Percentiles rank a stretch among this genome's conserved stretches.
These are phyloP conservation scores for Agrochola lota DNA, from an alignment of 2,888 invertebrate species.

Conservation along the genomic window DNA sequence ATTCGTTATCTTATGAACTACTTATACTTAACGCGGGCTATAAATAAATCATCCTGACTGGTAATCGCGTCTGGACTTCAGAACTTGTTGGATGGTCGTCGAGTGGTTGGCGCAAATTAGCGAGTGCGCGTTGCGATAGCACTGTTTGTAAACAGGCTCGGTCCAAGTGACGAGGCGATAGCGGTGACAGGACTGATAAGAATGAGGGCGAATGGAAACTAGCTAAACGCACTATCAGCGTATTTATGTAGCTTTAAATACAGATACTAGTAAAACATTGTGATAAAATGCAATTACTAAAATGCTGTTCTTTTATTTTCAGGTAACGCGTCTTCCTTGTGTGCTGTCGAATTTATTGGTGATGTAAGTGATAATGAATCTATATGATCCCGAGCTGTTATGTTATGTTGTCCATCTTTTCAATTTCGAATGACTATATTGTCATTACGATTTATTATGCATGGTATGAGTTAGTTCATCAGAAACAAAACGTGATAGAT, in stretches of 20 bases:
- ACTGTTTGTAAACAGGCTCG: constrained; percentile 81
- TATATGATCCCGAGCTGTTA: neutral
- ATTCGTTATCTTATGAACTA: constrained; percentile 64
- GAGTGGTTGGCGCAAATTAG: constrained; percentile 86
- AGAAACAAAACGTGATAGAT: neutral
- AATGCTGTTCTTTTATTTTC: constrained; percentile 37
- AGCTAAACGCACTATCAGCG: constrained; percentile 48
- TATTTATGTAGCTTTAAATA: constrained; percentile 48
- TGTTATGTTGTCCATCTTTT: neutral
- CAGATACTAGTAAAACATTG: constrained; percentile 38
- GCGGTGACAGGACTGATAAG: constrained; percentile 48
- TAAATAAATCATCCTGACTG: constrained; percentile 86
- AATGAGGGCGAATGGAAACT: constrained; percentile 41
- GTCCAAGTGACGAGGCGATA: constrained; percentile 69
- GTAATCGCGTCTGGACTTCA: constrained; percentile 85
- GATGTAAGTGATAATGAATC: constrained; percentile 14
- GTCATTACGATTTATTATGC: neutral
- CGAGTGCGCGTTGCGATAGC: constrained; percentile 87
- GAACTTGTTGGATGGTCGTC: constrained; percentile 83
- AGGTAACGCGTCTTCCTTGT: constrained; percentile 40
- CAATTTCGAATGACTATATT: neutral
- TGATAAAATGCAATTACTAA: constrained; percentile 48
- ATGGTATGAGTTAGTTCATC: neutral
- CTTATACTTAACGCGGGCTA: constrained; percentile 66
- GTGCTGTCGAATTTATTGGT: neutral